Base-by-base conservation (phyloP, 2,797 vertebrate species). In the Gorsachius magnificus region DNA sequence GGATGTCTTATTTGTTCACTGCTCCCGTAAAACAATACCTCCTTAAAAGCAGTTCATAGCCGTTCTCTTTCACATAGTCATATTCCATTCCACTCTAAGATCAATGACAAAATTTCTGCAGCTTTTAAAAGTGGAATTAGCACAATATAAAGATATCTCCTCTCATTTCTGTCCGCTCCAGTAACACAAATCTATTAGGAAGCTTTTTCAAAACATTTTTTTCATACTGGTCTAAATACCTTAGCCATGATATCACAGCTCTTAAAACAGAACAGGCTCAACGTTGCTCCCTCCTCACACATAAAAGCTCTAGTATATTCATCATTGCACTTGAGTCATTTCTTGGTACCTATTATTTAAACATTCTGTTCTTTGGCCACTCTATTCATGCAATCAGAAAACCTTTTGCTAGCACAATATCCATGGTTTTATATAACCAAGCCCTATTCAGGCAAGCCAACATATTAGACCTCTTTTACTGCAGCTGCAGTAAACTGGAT, bases 401-500 rank as follows among this genome's bases (percentile, higher is more conserved):
- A 94, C 9, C 25, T 61, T 94, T 75, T 88, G 69, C 87, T 91
- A 94, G 70, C 58, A 90, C 66, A 91, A 90, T 95, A 91, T 88
- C 85, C 16, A 41, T 63, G 63, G 58, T 57, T 95, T 96, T 94
- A 93, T 83, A 58, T 86, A 96, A 84, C 77, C 72, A 88, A 95
- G 11, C 14, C 19, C 50, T 93, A 91, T 95, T 95, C 76, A 94
- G 57, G 71, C 66, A 70, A 95, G 77, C 89, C 93, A 95, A 84
- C 56, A 28, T 84, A 58, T 83, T 75, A 96, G 84, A 93, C 84
- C 79, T 91, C 43, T 94, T 92, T 83, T 92, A 86, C 92, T 86
- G 94, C 96, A 96, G 94, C 96, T 96, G 96, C 91, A 77, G 66
- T 87, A 92, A 93, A 71, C 72, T 38, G 35, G 57, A 71, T 71